Evolutionary conservation across 2,888 invertebrate species (phyloP).

Genomic region (Mechanitis messenoides): DNA sequence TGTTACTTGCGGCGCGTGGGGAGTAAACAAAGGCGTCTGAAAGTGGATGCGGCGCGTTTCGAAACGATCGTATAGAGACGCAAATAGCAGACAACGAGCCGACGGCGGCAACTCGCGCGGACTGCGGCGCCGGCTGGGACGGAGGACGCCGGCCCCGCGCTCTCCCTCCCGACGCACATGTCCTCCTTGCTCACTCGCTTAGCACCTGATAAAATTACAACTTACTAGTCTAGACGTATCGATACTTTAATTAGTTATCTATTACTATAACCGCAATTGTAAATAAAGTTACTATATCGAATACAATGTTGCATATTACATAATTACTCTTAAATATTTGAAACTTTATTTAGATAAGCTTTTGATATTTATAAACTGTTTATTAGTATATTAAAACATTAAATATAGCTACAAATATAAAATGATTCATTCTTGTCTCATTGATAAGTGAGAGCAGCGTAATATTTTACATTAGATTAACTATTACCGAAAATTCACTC

Average conservation of each 20-base stretch:
- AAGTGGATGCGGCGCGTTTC: constrained; percentile 33
- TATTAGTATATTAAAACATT: no score
- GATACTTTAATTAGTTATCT: constrained; percentile 21
- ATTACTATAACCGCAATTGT: background rate
- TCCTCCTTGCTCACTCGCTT: constrained; percentile 41
- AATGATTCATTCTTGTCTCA: no score
- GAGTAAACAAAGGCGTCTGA: constrained; percentile 64
- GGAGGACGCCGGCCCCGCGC: constrained; percentile 36
- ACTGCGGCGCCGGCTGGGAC: constrained; percentile 44
- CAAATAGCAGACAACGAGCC: constrained; percentile 51
- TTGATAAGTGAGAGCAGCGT: no score
- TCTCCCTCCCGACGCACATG: constrained; percentile 38
- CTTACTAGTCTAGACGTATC: constrained; percentile 29
- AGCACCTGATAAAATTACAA: constrained; percentile 41
- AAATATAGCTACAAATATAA: no score
- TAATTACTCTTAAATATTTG: no score
- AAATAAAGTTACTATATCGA: no score
- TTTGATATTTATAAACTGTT: no score
- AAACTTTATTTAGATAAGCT: no score
- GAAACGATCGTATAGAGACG: constrained; percentile 27
- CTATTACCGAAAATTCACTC: constrained; percentile 9
- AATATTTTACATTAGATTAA: background rate
- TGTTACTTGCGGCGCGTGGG: constrained; percentile 44
- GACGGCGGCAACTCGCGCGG: constrained; percentile 60
- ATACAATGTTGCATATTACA: no score